Evolutionary conservation across 53 echinoderm and acorn worm species (phyloP), one percentile per base, ranked within the genome.

Genomic region (Luidia sarsii): DNA sequence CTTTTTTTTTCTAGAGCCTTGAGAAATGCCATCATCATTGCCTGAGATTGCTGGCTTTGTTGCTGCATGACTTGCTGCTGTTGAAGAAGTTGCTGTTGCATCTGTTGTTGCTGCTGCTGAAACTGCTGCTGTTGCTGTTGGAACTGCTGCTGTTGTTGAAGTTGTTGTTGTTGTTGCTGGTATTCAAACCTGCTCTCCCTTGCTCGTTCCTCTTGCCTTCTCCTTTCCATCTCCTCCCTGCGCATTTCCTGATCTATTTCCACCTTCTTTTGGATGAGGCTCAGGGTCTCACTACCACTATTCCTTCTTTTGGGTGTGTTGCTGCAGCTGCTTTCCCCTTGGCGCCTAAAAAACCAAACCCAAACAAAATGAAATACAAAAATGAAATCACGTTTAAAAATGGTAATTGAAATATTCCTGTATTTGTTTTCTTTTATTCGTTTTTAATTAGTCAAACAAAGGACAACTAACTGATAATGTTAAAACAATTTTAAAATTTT

Each of bases 41-140:
- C 15, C 37, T 72, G 73, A 19, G 18, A 39, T 63, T 72, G 84
- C 27, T 84, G 84, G 8, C 63, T 37, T 45, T 72, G 73, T 36
- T 62, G 73, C 27, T n/a, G n/a, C n/a, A n/a, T n/a, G n/a, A n/a
- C n/a, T n/a, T n/a, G n/a, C n/a, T n/a, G n/a, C n/a, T n/a, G n/a
- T n/a, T n/a, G n/a, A n/a, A 62, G 33, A 22, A 62, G 24, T 21
- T 69, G 70, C 29, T 69, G 52, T 62, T 61, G 59, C 38, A 83
- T 68, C 27, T 46, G 36, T 49, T n/a, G n/a, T n/a, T 82, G 82
- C 31, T 82, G 82, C 45, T 83, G 83, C 46, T 57, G 83, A 7
- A 20, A 25, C n/a, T 46, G 25, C 48, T 71, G 84, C 16, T 63
- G 54, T 39, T 71, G 72, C 46, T 23, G 25, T 28, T 68, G 75